These are phyloP conservation scores for Neopelma chrysocephalum DNA, from an alignment of 2,797 vertebrate genomes.

Conservation along the genomic window DNA sequence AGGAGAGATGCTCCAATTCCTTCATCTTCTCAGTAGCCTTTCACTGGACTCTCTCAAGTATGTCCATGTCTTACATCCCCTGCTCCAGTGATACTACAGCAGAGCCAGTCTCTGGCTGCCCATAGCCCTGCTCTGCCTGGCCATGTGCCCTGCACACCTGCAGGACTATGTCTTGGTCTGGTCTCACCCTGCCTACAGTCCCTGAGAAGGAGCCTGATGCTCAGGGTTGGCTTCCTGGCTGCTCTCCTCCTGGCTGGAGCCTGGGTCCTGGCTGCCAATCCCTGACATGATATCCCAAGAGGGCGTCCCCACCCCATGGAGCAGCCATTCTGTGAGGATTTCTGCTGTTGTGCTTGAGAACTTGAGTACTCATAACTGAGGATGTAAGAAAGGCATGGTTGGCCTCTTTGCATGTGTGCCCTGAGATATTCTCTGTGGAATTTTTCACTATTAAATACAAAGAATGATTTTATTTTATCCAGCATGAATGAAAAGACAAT, in stretches of 20 bases:
- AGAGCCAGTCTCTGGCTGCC: background rate
- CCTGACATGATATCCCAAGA: background rate
- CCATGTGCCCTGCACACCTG: rapidly evolving
- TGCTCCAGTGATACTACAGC: rapidly evolving
- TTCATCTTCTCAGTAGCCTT: background rate
- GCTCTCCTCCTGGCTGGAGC: background rate
- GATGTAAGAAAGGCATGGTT: background rate
- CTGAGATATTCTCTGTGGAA: background rate
- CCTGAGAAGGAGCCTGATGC: background rate
- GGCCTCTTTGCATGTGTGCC: rapidly evolving
- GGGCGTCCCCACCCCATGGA: background rate
- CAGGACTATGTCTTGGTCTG: background rate
- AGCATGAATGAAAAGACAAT: background rate
- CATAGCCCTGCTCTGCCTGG: background rate
- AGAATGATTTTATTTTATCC: background rate
- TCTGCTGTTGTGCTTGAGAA: background rate
- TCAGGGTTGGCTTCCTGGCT: background rate
- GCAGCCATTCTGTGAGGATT: background rate
- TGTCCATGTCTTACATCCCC: rapidly evolving
- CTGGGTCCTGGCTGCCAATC: background rate
- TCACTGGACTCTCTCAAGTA: background rate
- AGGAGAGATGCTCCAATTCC: background rate
- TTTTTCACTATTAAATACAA: background rate
- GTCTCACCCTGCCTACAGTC: background rate
- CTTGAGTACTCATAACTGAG: background rate